Evolutionary conservation across 2,888 invertebrate species (phyloP).

Genomic region (Caenorhabditis zanzibari): DNA sequence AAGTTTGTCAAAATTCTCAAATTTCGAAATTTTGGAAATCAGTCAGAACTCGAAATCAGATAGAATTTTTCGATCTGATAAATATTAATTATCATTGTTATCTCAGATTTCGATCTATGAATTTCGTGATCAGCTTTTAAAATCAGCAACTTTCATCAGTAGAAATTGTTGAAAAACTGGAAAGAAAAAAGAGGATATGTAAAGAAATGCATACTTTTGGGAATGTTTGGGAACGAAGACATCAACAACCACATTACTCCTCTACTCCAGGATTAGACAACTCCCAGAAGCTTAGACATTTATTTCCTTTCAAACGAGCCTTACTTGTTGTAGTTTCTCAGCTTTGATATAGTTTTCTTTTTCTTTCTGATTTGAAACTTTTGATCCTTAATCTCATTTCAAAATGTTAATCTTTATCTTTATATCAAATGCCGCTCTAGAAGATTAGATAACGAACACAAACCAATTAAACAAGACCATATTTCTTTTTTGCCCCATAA

Average conservation of each 20-base stretch:
- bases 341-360: not conserved
- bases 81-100: no score
- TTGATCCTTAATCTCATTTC: not conserved
- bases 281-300: conserved; percentile 36
- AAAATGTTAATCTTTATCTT: not conserved
- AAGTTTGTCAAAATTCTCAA: no score
- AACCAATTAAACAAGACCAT: not conserved
- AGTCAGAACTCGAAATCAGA: no score
- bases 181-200: not conserved
- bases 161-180: not conserved
- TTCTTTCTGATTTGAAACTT: not conserved
- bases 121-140: no score
- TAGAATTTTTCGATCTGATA: no score
- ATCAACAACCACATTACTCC: conserved; percentile 55
- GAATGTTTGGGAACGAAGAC: conserved; percentile 43
- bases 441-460: not conserved
- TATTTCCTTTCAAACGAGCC: not conserved
- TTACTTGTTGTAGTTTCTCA: not conserved
- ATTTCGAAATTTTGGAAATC: no score
- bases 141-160: no score
- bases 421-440: not conserved
- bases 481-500: not conserved
- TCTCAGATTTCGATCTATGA: no score
- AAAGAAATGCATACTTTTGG: conserved; percentile 31
- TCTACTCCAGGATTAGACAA: conserved; percentile 39